Conservation (phyloP, 53 echinoderm and acorn worm genomes). For the Arbacia lixula region DNA sequence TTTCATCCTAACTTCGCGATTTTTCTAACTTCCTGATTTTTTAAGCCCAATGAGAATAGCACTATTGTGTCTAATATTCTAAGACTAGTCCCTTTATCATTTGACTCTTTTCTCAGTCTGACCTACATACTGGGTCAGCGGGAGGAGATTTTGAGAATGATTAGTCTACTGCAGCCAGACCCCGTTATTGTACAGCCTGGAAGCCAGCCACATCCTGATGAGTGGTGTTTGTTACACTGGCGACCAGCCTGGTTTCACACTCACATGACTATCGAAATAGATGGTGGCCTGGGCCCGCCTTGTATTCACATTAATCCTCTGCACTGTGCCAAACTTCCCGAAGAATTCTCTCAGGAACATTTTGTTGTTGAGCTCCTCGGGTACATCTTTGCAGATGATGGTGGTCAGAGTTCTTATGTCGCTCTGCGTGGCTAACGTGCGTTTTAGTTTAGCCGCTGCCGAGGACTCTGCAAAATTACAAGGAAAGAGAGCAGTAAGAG, state of each 20-base stretch:
- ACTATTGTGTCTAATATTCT: neutral
- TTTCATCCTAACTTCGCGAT: too few species aligned
- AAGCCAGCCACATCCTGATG: too few species aligned
- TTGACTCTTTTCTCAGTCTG: too few species aligned
- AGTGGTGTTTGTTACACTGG: neutral
- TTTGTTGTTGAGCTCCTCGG: constrained; percentile 61
- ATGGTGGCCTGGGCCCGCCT: constrained; percentile 62
- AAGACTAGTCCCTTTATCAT: too few species aligned
- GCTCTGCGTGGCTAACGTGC: constrained; percentile 50
- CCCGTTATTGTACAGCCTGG: too few species aligned
- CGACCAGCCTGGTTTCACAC: constrained; percentile 52
- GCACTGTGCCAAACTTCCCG: constrained; percentile 70
- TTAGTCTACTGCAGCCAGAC: too few species aligned
- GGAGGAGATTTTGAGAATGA: too few species aligned
- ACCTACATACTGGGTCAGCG: neutral
- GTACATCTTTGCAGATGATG: constrained; percentile 78
- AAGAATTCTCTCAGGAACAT: constrained; percentile 67
- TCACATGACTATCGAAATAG: constrained; percentile 83
- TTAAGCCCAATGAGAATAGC: too few species aligned
- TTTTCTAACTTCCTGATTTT: too few species aligned
- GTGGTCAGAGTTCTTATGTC: constrained; percentile 57
- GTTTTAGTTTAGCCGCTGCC: neutral
- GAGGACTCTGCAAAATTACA: constrained; percentile 3
- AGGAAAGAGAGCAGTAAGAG: too few species aligned
- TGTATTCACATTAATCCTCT: constrained; percentile 50